These are phyloP conservation scores for Dasyprocta punctata DNA, from an alignment of 2,113 vertebrate species.

Conservation along the genomic window DNA sequence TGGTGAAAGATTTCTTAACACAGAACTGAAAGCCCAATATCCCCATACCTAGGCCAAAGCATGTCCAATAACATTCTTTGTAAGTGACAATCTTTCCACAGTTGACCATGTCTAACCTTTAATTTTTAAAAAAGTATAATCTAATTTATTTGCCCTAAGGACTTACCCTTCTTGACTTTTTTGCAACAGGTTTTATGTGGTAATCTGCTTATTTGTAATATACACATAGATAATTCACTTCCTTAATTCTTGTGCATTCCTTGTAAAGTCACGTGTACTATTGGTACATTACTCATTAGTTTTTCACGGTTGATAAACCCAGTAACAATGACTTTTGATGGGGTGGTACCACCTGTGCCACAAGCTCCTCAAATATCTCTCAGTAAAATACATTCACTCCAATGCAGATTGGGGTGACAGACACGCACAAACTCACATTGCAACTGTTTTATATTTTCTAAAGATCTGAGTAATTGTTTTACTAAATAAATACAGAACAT, in stretches of 20 bases:
- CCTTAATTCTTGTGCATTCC: slow-evolving; percentile 35
- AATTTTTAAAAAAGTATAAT: background rate
- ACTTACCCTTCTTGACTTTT: background rate
- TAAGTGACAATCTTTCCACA: background rate
- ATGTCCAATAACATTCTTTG: background rate
- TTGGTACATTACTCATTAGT: slow-evolving; percentile 14
- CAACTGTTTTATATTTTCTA: background rate
- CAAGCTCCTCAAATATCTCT: background rate
- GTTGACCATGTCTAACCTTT: background rate
- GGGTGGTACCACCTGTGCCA: background rate
- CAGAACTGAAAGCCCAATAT: background rate
- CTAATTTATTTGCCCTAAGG: background rate
- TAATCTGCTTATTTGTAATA: slow-evolving; percentile 5
- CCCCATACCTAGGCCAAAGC: background rate
- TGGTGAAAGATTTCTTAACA: background rate
- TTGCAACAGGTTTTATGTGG: slow-evolving; percentile 2
- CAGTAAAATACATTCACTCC: background rate
- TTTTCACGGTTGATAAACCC: slow-evolving; percentile 44
- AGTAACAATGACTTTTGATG: background rate
- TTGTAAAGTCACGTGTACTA: slow-evolving; percentile 38
- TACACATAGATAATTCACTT: background rate
- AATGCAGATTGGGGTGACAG: background rate
- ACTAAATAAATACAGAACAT: background rate
- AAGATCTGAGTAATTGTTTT: background rate
- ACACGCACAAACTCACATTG: background rate